Evolutionary conservation across 53 echinoderm and acorn worm genomes (phyloP), one percentile per base, ranked within the genome.

Genomic region (Echinometra lucunter): DNA sequence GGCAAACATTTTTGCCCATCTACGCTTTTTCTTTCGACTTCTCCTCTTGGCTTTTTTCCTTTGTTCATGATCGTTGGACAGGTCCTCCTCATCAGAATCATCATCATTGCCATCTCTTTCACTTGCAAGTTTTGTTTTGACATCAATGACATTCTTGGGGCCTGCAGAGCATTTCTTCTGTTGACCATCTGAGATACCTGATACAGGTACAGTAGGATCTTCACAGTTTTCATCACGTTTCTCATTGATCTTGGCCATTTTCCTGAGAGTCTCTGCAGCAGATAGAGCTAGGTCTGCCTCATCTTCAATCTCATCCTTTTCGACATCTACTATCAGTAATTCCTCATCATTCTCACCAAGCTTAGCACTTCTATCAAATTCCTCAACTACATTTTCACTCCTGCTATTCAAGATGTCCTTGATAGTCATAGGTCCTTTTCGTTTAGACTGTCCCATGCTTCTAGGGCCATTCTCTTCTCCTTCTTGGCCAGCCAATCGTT

Each of bases 371-470:
- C 58, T 94, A 23, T 85, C 66, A 82, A 38, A 83, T 47, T 94
- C 85, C 23, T 82, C 83, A 12, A 92, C 93, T 25, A 94, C 44
- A 83, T 83, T 85, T 44, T 85, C 94, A 44, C 94, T 94, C 66
- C 94, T 94, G 45, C 94, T 82, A 83, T 67, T 94, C 85, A 94
- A 58, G 27, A 94, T 94, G 45, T 94, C 94, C 45, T 94, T 94
- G 85, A 94, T 94, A 27, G 94, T 94, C 94, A 94, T 94, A 32
- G 94, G 94, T 63, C 94, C 94, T 94, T 94, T 94, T 2, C 94
- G 47, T 37, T 83, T 94, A 17, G 57, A 32, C 37, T 78, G 93
- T 69, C 91, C 91, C 42, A 63, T 69, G 67, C 3, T 23, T 13
- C 66, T 94, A 13, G 94, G 85, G 11, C 85, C 94, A 83, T 82